Conservation (phyloP, 1,140 invertebrate species). For the Drosophila melanica region DNA sequence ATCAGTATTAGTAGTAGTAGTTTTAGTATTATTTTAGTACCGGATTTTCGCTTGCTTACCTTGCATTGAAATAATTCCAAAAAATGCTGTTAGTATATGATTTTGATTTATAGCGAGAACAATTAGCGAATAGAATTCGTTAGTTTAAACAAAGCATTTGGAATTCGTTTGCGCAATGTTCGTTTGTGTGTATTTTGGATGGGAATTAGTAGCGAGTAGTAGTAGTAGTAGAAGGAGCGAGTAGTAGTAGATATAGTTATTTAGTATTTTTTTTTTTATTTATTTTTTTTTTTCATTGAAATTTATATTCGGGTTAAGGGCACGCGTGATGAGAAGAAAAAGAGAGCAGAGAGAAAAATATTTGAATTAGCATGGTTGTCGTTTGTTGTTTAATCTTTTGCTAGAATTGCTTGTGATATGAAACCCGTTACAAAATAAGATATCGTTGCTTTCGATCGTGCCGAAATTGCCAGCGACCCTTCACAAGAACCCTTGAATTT, state of each 20-base stretch:
- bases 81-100: conserved; percentile 91
- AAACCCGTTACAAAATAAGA: conserved; percentile 31
- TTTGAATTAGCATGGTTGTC: conserved; percentile 82
- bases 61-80: conserved; percentile 99
- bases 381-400: conserved; percentile 54
- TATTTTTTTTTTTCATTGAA: background rate
- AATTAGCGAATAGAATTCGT: conserved; percentile 65
- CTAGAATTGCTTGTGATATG: conserved; percentile 53
- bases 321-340: conserved; percentile 81
- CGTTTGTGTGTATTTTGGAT: conserved; percentile 34
- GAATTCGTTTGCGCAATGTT: conserved; percentile 54
- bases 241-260: conserved; percentile 58
- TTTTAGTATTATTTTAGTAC: conserved; percentile 78
- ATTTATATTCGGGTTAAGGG: conserved; percentile 57
- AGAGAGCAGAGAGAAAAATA: conserved; percentile 84
- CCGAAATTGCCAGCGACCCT: conserved; percentile 47
- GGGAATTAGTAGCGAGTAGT: conserved; percentile 57
- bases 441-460: conserved; percentile 48
- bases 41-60: conserved; percentile 89
- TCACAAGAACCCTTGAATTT: conserved; percentile 29
- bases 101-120: conserved; percentile 60
- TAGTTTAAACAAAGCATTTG: conserved; percentile 70
- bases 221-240: conserved; percentile 58
- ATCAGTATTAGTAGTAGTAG: conserved; percentile 57
- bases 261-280: conserved; percentile 42